Evolutionary conservation across 1,140 invertebrate genomes (phyloP).

Genomic region (Pseudomyrmex pallidus): DNA sequence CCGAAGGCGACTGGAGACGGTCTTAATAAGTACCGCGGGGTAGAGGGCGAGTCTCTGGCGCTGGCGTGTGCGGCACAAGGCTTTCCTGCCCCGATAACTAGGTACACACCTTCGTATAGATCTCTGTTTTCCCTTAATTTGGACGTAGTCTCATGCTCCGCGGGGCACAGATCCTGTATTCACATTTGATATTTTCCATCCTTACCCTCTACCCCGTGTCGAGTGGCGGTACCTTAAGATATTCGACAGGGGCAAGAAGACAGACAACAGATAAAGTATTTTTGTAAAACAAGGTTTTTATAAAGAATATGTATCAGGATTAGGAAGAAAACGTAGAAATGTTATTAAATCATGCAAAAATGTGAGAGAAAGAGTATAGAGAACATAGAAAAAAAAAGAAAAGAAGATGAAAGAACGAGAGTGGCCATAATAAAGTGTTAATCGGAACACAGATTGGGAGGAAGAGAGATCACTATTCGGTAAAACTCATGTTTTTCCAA

Average conservation of each 20-base stretch:
- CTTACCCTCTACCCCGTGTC: slow-evolving; percentile 77
- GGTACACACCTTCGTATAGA: slow-evolving; percentile 75
- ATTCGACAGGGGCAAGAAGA: slow-evolving; percentile 52
- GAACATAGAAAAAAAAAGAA: slow-evolving; percentile 25
- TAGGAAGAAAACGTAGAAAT: slow-evolving; percentile 6
- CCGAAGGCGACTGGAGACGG: slow-evolving; percentile 86
- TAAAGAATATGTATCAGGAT: background rate
- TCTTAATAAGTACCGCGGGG: slow-evolving; percentile 79
- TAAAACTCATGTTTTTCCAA: background rate
- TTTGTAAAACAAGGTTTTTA: background rate
- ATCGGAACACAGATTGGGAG: too few species aligned
- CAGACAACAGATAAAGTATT: background rate
- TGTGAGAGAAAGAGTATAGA: slow-evolving; percentile 16
- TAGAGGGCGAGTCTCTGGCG: slow-evolving; percentile 81
- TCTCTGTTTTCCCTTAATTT: slow-evolving; percentile 63
- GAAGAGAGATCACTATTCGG: background rate
- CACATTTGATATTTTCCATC: slow-evolving; percentile 69
- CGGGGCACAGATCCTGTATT: slow-evolving; percentile 71
- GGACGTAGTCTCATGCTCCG: slow-evolving; percentile 64
- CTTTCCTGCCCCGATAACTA: slow-evolving; percentile 86
- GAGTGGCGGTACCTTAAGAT: slow-evolving; percentile 72
- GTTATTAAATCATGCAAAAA: background rate
- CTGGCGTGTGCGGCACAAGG: slow-evolving; percentile 89
- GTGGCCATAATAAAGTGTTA: slow-evolving; percentile 3
- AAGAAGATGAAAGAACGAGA: slow-evolving; percentile 34